A percentile compares a stretch with the other conserved stretches of the same genome.
Evolutionary conservation across 2,797 vertebrate genomes (phyloP).

Genomic region (Capromys pilorides): DNA sequence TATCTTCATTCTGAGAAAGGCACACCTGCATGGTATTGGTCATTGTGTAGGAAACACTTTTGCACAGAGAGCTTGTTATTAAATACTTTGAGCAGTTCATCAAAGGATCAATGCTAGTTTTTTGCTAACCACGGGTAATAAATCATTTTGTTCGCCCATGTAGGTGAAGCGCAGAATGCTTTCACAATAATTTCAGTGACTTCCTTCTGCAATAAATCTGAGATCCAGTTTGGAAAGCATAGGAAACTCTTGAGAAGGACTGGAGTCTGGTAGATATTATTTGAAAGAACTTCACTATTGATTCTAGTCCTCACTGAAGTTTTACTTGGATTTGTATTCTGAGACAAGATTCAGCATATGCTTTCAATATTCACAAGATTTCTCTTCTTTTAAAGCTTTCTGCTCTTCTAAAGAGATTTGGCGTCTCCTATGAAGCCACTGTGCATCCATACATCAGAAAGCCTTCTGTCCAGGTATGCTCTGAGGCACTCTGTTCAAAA

Average conservation of each 20-base stretch:
- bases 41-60: background rate
- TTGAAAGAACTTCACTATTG: conserved; percentile 10
- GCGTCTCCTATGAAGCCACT: background rate
- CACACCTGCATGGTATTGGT: background rate
- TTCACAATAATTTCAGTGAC: background rate
- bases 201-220: background rate
- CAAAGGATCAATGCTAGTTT: background rate
- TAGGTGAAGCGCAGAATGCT: background rate
- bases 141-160: background rate
- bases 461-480: background rate
- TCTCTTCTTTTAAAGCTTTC: background rate
- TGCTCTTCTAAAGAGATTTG: background rate
- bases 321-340: conserved; percentile 16
- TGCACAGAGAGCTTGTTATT: background rate
- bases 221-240: background rate
- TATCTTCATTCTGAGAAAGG: background rate
- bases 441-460: background rate
- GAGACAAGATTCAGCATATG: conserved; percentile 13
- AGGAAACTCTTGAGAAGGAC: background rate
- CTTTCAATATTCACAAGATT: conserved; percentile 13
- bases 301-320: background rate
- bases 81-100: background rate
- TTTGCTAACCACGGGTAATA: background rate
- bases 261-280: background rate
- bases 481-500: background rate